Evolutionary conservation across 2,113 vertebrate genomes (phyloP).

Genomic region (Ochotona curzoniae): DNA sequence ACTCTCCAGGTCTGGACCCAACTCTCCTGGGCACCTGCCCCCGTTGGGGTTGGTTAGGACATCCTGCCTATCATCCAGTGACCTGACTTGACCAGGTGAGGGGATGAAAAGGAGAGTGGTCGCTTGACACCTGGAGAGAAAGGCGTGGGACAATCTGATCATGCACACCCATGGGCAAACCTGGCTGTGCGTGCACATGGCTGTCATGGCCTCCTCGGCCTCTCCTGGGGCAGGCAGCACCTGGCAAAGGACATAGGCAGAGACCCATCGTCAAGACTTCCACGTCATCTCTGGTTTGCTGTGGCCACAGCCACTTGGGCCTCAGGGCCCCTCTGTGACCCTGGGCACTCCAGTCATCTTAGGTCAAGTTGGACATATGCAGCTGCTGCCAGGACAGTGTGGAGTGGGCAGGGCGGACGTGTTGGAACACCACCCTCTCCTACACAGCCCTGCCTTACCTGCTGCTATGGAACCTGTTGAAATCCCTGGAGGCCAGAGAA

Average conservation of each 20-base stretch:
- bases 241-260: neutral
- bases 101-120: neutral
- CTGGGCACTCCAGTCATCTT: neutral
- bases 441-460: neutral
- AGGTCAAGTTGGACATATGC: neutral
- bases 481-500: neutral
- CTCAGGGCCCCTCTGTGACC: neutral
- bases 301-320: too few relatives aligned
- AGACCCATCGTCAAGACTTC: neutral
- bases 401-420: accelerated
- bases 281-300: too few relatives aligned
- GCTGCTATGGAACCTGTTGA: neutral
- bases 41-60: neutral
- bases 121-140: neutral
- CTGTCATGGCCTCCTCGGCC: neutral
- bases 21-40: too few relatives aligned
- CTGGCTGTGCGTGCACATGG: too few relatives aligned
- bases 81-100: neutral
- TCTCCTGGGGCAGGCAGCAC: neutral
- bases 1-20: neutral
- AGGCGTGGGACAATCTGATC: accelerated
- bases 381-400: neutral
- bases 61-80: accelerated
- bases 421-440: accelerated
- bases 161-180: accelerated